Conservation (phyloP, 2,797 vertebrate genomes). For the Poliocrania exsul region DNA sequence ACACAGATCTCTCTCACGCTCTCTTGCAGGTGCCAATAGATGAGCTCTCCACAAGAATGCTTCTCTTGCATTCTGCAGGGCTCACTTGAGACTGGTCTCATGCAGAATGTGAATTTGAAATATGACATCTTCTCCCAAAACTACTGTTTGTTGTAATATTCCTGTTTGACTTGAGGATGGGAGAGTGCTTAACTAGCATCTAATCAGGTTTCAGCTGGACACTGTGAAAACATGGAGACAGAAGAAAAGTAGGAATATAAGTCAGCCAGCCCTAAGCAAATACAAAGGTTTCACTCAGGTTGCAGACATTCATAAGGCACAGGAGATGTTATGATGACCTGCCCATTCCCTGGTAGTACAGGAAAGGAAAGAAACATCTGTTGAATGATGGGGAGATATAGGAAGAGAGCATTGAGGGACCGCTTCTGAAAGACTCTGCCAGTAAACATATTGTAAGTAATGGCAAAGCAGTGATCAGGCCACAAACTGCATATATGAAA, state of each 20-base stretch:
- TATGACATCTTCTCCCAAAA: not conserved
- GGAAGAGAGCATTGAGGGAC: not conserved
- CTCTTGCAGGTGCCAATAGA: not conserved
- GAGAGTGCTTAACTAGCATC: not conserved
- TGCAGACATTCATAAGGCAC: not conserved
- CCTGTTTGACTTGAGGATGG: not conserved
- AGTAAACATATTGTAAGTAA: not conserved
- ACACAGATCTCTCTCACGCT: accelerated
- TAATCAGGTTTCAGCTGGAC: not conserved
- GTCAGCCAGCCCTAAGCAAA: not conserved
- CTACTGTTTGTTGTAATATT: not conserved
- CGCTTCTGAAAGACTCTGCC: not conserved
- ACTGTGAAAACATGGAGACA: not conserved
- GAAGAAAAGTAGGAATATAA: not conserved
- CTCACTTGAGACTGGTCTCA: not conserved
- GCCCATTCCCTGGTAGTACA: not conserved
- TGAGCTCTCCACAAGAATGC: not conserved
- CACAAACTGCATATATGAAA: not conserved
- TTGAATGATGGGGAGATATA: not conserved
- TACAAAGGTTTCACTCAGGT: not conserved
- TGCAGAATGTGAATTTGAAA: not conserved
- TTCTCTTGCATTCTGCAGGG: not conserved
- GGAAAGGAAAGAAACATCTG: not conserved
- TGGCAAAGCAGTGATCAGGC: not conserved
- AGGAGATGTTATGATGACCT: not conserved